Percentiles rank a stretch among this genome's conserved stretches.
phyloP scores from a whole-genome alignment of 2,113 vertebrate genomes.

The Cisticola juncidis region DNA sequence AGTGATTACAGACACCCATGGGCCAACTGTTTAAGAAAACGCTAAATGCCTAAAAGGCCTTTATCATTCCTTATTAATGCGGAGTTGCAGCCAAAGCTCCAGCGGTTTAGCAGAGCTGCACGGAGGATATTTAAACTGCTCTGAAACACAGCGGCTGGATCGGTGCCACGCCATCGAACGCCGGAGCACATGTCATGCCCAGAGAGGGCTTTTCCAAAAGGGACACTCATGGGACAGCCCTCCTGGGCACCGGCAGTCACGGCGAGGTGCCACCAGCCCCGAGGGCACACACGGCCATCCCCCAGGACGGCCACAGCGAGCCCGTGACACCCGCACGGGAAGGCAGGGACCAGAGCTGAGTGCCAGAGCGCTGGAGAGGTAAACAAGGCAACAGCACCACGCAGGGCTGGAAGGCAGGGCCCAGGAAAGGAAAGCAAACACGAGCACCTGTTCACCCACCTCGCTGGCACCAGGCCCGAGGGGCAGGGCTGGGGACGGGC shows the following conservation, averaged over 20 bases:
- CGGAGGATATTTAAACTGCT: not conserved
- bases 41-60: not conserved
- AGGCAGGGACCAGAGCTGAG: not conserved
- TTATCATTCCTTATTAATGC: not conserved
- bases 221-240: not conserved
- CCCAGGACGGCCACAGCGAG: fast-evolving
- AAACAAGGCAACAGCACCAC: not conserved
- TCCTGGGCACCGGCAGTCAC: fast-evolving
- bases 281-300: fast-evolving
- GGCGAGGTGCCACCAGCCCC: not conserved
- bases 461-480: fast-evolving
- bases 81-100: not conserved
- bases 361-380: fast-evolving
- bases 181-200: fast-evolving
- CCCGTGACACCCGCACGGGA: not conserved
- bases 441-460: not conserved
- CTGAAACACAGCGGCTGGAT: not conserved
- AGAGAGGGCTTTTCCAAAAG: not conserved
- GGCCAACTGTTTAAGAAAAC: not conserved
- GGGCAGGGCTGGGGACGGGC: not conserved
- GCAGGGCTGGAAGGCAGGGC: not conserved
- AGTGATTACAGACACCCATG: not conserved
- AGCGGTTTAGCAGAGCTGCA: not conserved
- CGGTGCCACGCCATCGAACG: fast-evolving
- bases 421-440: not conserved